A percentile compares a stretch with the other conserved stretches of the same genome.
Evolutionary conservation across 2,797 vertebrate species (phyloP).

Genomic region (Ambastaia sidthimunki): DNA sequence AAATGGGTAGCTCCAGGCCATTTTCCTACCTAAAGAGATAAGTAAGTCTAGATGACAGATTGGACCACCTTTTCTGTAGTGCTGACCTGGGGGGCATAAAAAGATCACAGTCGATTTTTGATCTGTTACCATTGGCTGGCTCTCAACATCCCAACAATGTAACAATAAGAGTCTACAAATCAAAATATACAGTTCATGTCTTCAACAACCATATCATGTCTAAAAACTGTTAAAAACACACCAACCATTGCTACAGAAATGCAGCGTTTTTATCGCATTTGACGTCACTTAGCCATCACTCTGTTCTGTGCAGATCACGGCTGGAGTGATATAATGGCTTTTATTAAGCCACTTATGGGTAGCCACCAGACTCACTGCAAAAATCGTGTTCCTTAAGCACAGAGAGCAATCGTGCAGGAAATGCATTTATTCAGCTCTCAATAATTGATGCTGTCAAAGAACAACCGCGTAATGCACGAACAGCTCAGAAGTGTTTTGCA

Average conservation of each 20-base stretch:
- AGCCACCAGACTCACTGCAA: neutral
- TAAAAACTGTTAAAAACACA: no score
- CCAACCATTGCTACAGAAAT: neutral
- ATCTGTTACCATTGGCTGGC: neutral
- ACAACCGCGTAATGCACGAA: constrained; percentile 31
- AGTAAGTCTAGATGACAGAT: constrained; percentile 7
- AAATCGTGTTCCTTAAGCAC: constrained; percentile 8
- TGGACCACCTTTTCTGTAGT: neutral
- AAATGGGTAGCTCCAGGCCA: neutral
- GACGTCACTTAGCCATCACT: neutral
- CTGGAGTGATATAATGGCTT: neutral
- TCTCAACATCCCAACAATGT: neutral
- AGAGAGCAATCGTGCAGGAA: constrained; percentile 25
- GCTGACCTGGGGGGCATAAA: neutral
- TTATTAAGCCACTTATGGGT: neutral
- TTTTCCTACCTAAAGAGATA: neutral
- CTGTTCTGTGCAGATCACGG: neutral
- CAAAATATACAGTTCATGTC: neutral
- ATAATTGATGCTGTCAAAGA: constrained; percentile 53
- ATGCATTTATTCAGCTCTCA: constrained; percentile 46
- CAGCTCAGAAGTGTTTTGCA: constrained; percentile 48
- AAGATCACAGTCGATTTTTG: neutral
- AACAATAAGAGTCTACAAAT: neutral
- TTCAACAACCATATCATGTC: neutral
- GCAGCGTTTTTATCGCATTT: neutral